Conservation (phyloP, 2,113 vertebrate genomes). For the Muntiacus reevesi region DNA sequence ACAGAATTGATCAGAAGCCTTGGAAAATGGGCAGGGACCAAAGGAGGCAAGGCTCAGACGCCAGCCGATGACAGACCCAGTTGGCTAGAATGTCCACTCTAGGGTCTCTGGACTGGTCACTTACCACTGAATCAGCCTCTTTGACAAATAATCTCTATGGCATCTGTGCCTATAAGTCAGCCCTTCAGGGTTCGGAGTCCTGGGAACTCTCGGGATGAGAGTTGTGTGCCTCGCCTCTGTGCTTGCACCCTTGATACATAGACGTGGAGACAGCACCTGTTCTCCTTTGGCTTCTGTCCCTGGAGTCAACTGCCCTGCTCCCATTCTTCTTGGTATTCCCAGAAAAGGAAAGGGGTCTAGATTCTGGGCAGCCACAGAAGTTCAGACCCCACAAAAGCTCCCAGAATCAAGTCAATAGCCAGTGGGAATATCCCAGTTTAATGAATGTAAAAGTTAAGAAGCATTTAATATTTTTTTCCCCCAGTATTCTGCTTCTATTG, state of each 20-base stretch:
- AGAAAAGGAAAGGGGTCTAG: neutral
- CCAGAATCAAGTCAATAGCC: neutral
- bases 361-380: neutral
- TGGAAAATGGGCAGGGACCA: neutral
- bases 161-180: neutral
- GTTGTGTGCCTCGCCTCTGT: rapidly evolving
- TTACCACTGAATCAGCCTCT: neutral
- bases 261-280: neutral
- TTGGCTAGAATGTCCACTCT: rapidly evolving
- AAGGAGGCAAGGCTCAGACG: neutral
- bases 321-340: neutral
- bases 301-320: neutral
- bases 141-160: neutral
- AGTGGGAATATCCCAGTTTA: neutral
- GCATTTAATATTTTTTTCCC: rapidly evolving
- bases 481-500: neutral
- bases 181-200: neutral
- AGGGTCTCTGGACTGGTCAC: neutral
- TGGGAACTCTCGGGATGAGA: neutral
- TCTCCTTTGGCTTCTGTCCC: neutral
- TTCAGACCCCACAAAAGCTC: neutral
- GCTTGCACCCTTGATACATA: rapidly evolving
- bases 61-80: neutral
- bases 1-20: neutral
- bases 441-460: neutral